A percentile compares a stretch with the other conserved stretches of the same genome.
Conservation (phyloP, 1,140 invertebrate genomes). For the Aphis gossypii region DNA sequence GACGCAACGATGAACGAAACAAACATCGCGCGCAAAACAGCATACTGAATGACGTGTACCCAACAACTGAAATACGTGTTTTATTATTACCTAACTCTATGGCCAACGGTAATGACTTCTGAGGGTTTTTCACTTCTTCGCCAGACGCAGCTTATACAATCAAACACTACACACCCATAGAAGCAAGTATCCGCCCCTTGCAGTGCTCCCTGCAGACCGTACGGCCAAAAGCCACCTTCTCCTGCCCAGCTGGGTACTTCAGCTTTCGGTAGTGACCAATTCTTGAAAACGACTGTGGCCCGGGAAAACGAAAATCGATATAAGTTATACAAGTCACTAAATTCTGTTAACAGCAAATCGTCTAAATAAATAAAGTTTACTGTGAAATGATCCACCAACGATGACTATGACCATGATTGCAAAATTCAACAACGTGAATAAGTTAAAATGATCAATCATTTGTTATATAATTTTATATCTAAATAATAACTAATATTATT, state of each 20-base stretch:
- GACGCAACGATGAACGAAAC: too few species aligned
- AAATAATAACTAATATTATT: too few species aligned
- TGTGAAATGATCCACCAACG: slow-evolving; percentile 79
- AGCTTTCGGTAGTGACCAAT: slow-evolving; percentile 73
- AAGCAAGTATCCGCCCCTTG: slow-evolving; percentile 85
- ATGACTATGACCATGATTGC: slow-evolving; percentile 83
- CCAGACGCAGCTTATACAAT: slow-evolving; percentile 81
- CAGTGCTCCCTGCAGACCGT: slow-evolving; percentile 79
- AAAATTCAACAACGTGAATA: slow-evolving; percentile 86
- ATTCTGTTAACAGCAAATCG: neutral
- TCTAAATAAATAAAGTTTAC: slow-evolving; percentile 63
- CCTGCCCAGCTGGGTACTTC: slow-evolving; percentile 70
- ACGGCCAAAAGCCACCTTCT: slow-evolving; percentile 82
- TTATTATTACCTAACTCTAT: slow-evolving; percentile 62
- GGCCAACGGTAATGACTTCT: slow-evolving; percentile 69
- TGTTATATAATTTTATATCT: too few species aligned
- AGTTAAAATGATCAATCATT: slow-evolving; percentile 65
- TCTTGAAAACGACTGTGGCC: slow-evolving; percentile 67
- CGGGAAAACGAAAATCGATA: neutral
- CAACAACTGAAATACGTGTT: too few species aligned
- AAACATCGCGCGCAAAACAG: too few species aligned
- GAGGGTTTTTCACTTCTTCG: slow-evolving; percentile 70
- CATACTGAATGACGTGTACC: too few species aligned
- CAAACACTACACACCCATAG: slow-evolving; percentile 90
- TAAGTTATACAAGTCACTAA: neutral